phyloP scores from a whole-genome alignment of 2,888 invertebrate species.

The Auanema freiburgensis region DNA sequence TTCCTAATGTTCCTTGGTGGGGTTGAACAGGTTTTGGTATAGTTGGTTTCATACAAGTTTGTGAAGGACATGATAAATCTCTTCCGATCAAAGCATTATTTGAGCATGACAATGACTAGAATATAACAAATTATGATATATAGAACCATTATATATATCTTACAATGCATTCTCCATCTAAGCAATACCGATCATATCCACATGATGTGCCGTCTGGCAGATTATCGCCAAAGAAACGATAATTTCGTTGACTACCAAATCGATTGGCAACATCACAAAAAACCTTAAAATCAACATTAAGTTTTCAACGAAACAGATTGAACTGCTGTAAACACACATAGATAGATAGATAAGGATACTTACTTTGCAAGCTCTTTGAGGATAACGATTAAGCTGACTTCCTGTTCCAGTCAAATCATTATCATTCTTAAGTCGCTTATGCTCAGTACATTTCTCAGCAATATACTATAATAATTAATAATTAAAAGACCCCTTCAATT shows the following conservation, averaged over 20 bases:
- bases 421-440: conserved; percentile 57
- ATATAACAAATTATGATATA: neutral
- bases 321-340: neutral
- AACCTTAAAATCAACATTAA: conserved; percentile 43
- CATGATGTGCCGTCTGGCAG: conserved; percentile 64
- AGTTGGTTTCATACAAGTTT: conserved; percentile 32
- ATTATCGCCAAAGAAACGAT: conserved; percentile 64
- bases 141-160: conserved; percentile 8
- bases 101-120: conserved; percentile 55
- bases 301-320: neutral
- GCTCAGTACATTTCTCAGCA: conserved; percentile 56
- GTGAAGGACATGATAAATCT: conserved; percentile 53
- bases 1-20: conserved; percentile 45
- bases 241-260: conserved; percentile 54
- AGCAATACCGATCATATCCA: conserved; percentile 61
- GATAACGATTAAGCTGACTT: conserved; percentile 59
- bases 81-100: conserved; percentile 51
- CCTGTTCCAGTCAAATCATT: conserved; percentile 61
- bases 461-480: conserved; percentile 50
- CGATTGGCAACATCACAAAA: conserved; percentile 62
- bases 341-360: no score
- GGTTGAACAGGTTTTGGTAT: conserved; percentile 21
- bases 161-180: conserved; percentile 63
- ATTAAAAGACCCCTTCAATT: neutral
- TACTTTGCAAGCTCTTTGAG: conserved; percentile 64